A percentile compares a stretch with the other conserved stretches of the same genome.
Evolutionary conservation across 2,797 vertebrate genomes (phyloP).

Genomic region (Hirundo rustica): DNA sequence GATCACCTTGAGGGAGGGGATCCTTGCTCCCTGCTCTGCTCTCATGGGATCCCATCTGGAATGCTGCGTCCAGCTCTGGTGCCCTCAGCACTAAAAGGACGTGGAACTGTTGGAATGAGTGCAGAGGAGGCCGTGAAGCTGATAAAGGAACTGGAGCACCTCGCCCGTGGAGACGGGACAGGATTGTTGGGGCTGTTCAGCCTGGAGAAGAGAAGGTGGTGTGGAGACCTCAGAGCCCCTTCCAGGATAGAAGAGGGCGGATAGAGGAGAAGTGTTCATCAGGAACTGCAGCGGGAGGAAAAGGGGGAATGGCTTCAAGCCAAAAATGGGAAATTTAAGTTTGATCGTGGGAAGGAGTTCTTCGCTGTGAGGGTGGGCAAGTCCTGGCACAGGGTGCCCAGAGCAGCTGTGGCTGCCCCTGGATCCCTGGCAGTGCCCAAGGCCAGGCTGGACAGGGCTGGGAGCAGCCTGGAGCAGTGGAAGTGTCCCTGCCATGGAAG

Average conservation of each 20-base stretch:
- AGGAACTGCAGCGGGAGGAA: not conserved
- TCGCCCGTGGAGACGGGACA: not conserved
- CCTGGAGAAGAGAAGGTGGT: not conserved
- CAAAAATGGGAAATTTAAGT: not conserved
- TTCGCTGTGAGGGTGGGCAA: accelerated
- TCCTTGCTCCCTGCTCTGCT: not conserved
- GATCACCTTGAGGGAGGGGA: not conserved
- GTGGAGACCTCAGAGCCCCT: not conserved
- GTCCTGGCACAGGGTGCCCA: not conserved
- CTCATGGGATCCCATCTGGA: not conserved
- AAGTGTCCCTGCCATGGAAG: not conserved
- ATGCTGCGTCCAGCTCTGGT: not conserved
- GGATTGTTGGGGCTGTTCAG: not conserved
- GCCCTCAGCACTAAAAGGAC: accelerated
- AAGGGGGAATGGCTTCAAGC: not conserved
- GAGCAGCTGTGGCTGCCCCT: not conserved
- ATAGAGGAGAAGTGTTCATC: not conserved
- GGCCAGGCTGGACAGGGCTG: accelerated
- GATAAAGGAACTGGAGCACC: not conserved
- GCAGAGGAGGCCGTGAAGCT: not conserved
- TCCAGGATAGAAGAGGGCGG: not conserved
- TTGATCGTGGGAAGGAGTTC: not conserved
- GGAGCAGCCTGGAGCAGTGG: accelerated
- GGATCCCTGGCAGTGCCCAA: not conserved
- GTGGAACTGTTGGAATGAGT: accelerated